Percentiles rank a stretch among this genome's conserved stretches.
Conservation (phyloP, 2,888 invertebrate species). For the Tenthredo amoena region DNA sequence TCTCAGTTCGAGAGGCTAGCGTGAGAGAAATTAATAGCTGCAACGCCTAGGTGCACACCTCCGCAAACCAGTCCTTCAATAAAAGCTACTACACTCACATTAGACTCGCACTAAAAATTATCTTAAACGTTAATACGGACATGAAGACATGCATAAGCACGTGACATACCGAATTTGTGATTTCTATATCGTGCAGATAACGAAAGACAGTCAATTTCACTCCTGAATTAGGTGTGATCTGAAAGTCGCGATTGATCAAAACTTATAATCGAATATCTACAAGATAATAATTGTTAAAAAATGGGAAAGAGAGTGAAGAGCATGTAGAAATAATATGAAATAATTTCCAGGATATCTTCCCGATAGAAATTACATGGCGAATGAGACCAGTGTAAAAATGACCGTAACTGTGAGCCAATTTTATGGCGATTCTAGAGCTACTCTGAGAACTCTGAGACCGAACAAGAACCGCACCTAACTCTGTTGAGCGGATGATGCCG, state of each 20-base stretch:
- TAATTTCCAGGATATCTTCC: background rate
- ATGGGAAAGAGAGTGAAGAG: background rate
- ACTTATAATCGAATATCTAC: background rate
- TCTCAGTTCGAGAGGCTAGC: background rate
- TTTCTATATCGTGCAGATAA: background rate
- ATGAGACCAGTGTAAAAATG: background rate
- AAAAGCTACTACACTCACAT: background rate
- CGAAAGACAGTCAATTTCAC: background rate
- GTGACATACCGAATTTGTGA: background rate
- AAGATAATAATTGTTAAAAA: background rate
- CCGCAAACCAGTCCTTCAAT: background rate
- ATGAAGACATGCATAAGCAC: background rate
- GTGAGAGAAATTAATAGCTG: constrained; percentile 35
- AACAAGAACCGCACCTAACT: constrained; percentile 38
- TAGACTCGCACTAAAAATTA: constrained; percentile 49
- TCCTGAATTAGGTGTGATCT: background rate
- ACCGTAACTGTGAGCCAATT: background rate
- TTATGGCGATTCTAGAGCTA: constrained; percentile 3
- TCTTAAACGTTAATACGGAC: constrained; percentile 17
- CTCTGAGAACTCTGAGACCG: constrained; percentile 12
- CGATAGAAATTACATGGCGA: background rate
- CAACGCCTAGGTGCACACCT: constrained; percentile 19
- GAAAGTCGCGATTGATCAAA: background rate
- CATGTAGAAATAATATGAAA: background rate
- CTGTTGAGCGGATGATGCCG: constrained; percentile 54